Evolutionary conservation across 2,113 vertebrate species (phyloP), one percentile per base, ranked within the genome.

Genomic region (Megaceryle torquata): DNA sequence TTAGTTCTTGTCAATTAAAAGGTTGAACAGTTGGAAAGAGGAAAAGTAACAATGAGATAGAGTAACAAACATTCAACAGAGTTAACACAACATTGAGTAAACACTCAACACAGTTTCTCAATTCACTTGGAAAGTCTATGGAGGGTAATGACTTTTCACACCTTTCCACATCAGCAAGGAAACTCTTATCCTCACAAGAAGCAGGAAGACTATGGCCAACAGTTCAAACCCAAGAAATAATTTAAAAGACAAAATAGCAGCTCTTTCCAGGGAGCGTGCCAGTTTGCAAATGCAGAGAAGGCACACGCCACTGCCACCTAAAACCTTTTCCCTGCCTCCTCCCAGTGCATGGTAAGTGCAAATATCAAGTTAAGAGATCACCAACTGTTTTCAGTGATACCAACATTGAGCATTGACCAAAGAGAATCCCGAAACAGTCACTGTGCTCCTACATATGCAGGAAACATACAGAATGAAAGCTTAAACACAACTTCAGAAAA

Each of bases 31-130:
- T 15, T 12, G 15, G 59, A 85, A 33, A 80, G 29, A 61, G 24
- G 46, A 65, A 93, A 92, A 86, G 37, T 9, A 91, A 89, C 81
- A 56, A 7, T 1, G 22, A 86, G 92, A 95, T 74, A 70, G 41
- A 61, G 25, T 15, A 91, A 95, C 78, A 50, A 79, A 96, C 84
- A 82, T 50, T 39, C 35, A 82, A 95, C 74, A 72, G 56, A 94
- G 21, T 50, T 68, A 79, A 95, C 76, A 84, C 16, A 82, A 91
- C 92, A 94, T 0, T 22, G 31, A 91, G 29, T 65, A 59, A 80
- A 88, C 80, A 78, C 20, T 71, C 28, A 74, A 81, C 63, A 86
- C 3, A 6, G 35, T 79, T 89, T 65, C 69, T 56, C 10, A 0
- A 64, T 43, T 44, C 13, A 17, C 48, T 44, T 41, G 44, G 28